Base-by-base conservation (phyloP, 2,797 vertebrate species). In the Geotria australis region DNA sequence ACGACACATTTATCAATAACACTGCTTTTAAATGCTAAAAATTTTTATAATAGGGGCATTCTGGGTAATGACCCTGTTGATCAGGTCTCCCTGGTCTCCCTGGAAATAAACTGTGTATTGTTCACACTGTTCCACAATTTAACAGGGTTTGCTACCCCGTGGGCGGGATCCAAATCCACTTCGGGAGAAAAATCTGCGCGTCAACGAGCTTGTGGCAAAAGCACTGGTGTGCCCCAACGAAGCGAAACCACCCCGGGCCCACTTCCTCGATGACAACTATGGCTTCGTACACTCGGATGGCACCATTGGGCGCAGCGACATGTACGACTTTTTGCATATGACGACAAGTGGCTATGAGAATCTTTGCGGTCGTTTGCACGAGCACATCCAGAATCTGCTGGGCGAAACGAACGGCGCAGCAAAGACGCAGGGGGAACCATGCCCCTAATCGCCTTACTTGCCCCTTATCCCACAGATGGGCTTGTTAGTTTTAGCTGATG, bases 241-340 rank as follows among this genome's bases (percentile, higher is more conserved):
- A 58, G 79, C 81, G 5, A 81, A 72, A 2, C 73, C 91, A 51
- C 64, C 75, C 59, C 76, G 74, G 2, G 77, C 80, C 56, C 81
- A 83, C 71, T 73, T 89, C 51, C 71, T 98, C 69, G 85, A 94
- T 2, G 73, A 75, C 60, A 76, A 81, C 10, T 68, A 61, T 2
- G 74, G 76, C 63, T 84, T 94, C 4, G 77, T 94, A 70, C 85
- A 91, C 72, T 85, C 83, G 0, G 86, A 93, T 3, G 85, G 85
- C 64, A 74, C 81, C 71, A 80, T 95, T 72, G 77, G 78, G 58
- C 74, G 70, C 62, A 77, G 81, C 61, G 85, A 88, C 72, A 91
- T 95, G 88, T 95, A 94, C 57, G 86, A 98, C 70, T 98, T 85
- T 74, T 83, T 98, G 66, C 86, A 98, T 74, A 80, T 93, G 69